Evolutionary conservation across 2,888 invertebrate species (phyloP), one percentile per base, ranked within the genome.

Genomic region (Drosophila eohydei): DNA sequence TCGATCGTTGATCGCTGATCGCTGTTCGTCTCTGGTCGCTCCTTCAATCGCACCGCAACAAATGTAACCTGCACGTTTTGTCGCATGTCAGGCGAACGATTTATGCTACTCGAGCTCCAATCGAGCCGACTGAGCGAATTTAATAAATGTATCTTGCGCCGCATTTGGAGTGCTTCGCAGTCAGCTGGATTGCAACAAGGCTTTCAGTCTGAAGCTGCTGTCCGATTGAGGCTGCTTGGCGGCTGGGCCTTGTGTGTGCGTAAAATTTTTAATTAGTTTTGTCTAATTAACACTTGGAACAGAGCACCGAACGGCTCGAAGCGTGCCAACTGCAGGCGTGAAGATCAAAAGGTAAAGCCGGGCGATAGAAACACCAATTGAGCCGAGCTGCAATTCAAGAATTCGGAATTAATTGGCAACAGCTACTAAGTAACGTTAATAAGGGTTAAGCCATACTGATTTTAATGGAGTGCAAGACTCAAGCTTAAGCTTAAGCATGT

Each of bases 81-180:
- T 91, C 90, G 91, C 91, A 89, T 90, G 90, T 90, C 90, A 91
- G 79, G 87, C 85, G 46, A 78, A 89, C 89, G 87, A 87, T 87
- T 87, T 87, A 87, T 87, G 87, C 87, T 71, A 68, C 69, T 46
- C 64, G 41, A 46, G 52, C 51, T 70, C 71, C 71, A 57, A 70
- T 66, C 71, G 78, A 55, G 64, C 68, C 78, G 74, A 75, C 41
- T 59, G 84, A 82, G 67, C 72, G 83, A 83, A 84, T 85, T 88
- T 83, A 88, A 83, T 83, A 86, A 85, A 88, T 81, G 85, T 83
- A 73, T 81, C 80, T 86, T 71, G 70, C 88, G 71, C 86, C 86
- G 81, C 83, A 72, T 88, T 85, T 76, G 83, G 83, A 65, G 70
- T 57, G 58, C 57, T 34, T 28, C 46, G 28, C 40, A 6, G 54